Conservation (phyloP, 2,113 vertebrate genomes). For the Pholis gunnellus region DNA sequence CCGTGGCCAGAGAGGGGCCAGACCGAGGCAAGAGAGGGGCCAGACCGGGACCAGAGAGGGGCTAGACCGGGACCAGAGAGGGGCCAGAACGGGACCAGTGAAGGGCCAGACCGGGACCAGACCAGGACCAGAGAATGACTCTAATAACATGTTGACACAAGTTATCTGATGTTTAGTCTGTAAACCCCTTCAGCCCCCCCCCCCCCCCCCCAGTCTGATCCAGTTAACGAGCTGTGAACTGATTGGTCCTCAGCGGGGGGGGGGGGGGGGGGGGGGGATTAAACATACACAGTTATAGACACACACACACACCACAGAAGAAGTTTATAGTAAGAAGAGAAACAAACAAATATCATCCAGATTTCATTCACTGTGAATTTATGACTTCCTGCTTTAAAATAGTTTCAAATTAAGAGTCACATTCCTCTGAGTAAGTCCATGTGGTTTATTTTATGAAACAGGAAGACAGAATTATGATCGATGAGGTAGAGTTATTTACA, state of each 20-base stretch:
- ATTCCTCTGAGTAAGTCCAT: background rate
- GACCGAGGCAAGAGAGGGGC: too few relatives aligned
- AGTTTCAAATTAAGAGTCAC: background rate
- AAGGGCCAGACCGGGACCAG: too few relatives aligned
- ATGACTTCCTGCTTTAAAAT: too few relatives aligned
- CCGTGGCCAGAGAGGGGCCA: too few relatives aligned
- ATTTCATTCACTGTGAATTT: too few relatives aligned
- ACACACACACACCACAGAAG: background rate
- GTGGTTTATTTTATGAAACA: background rate
- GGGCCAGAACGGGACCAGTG: too few relatives aligned
- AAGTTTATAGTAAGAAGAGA: too few relatives aligned
- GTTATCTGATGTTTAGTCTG: slow-evolving; percentile 9
- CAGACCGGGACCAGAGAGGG: background rate
- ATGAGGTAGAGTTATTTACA: background rate
- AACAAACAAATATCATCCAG: too few relatives aligned
- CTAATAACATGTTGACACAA: background rate
- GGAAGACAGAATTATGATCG: background rate
- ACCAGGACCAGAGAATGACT: too few relatives aligned
- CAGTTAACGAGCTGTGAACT: slow-evolving; percentile 60
- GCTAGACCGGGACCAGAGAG: background rate
- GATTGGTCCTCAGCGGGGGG: slow-evolving; percentile 50
- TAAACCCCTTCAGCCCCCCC: background rate
- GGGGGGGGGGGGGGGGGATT: background rate
- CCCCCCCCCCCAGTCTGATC: slow-evolving; percentile 40
- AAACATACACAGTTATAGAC: slow-evolving; percentile 5